phyloP scores from a whole-genome alignment of 2,113 vertebrate species.

The Zosterops hypoxanthus region DNA sequence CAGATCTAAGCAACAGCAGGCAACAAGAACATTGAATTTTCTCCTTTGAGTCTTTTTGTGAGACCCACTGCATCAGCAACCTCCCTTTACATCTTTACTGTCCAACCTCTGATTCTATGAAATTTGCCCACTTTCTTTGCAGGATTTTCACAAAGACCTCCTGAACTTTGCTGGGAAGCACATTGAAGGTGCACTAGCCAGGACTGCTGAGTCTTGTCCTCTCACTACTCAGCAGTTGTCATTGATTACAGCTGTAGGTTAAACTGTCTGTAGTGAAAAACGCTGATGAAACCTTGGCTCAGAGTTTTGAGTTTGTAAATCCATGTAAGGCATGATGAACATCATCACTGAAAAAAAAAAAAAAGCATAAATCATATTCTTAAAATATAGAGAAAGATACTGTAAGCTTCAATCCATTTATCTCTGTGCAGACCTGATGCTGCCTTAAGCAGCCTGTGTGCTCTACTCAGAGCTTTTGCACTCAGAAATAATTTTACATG shows the following conservation, averaged over 20 bases:
- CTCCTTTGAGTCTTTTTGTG: constrained; percentile 75
- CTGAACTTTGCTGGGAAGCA: neutral
- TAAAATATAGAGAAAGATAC: neutral
- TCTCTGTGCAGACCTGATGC: neutral
- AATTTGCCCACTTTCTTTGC: neutral
- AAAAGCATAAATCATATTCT: neutral
- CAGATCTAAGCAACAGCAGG: constrained; percentile 47
- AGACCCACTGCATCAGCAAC: constrained; percentile 3
- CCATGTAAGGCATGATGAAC: neutral
- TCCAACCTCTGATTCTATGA: neutral
- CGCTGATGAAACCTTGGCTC: neutral
- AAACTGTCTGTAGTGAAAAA: neutral
- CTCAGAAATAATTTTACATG: neutral
- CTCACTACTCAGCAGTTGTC: neutral
- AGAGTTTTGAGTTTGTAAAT: neutral
- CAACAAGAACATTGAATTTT: constrained; percentile 76
- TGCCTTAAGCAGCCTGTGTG: neutral
- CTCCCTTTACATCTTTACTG: neutral
- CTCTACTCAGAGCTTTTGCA: neutral
- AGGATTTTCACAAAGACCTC: neutral
- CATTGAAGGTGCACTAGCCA: neutral
- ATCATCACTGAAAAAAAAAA: neutral
- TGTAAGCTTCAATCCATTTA: neutral
- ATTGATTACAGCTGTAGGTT: neutral
- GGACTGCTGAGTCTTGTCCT: neutral